A percentile compares a stretch with the other conserved stretches of the same genome.
Conservation (phyloP, 2,797 vertebrate species). For the Graptemys geographica region DNA sequence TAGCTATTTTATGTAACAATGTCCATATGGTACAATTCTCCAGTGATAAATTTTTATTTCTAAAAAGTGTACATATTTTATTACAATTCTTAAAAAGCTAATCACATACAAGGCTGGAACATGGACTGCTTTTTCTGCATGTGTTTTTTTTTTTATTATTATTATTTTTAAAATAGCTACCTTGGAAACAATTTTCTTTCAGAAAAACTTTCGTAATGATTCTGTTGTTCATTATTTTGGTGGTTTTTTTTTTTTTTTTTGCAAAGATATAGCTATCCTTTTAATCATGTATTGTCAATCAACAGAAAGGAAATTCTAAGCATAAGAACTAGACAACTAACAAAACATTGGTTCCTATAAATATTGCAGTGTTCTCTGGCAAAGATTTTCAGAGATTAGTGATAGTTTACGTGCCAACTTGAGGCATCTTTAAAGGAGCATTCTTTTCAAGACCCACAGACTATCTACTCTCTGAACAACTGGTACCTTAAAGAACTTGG, state of each 20-base stretch:
- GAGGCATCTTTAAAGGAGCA: not conserved
- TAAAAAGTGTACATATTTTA: not conserved
- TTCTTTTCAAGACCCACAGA: not conserved
- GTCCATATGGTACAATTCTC: not conserved
- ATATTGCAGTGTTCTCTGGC: not conserved
- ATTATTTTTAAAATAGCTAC: not conserved
- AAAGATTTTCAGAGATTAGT: not conserved
- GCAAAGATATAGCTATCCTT: rapidly evolving
- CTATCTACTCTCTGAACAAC: rapidly evolving
- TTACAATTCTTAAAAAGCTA: not conserved
- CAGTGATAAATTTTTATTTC: not conserved
- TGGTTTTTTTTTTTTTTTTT: not conserved
- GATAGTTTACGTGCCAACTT: not conserved
- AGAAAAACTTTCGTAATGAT: not conserved
- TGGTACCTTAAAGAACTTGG: rapidly evolving
- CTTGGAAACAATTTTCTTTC: not conserved
- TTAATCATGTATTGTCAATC: not conserved
- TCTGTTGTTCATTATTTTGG: not conserved
- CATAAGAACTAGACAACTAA: not conserved
- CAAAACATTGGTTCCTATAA: not conserved
- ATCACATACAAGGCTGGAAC: rapidly evolving
- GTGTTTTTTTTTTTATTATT: rapidly evolving
- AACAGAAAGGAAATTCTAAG: not conserved
- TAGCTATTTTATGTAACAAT: not conserved
- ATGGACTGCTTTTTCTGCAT: not conserved